Evolutionary conservation across 2,888 invertebrate genomes (phyloP).

Genomic region (Paralinhomoeus sp.): DNA sequence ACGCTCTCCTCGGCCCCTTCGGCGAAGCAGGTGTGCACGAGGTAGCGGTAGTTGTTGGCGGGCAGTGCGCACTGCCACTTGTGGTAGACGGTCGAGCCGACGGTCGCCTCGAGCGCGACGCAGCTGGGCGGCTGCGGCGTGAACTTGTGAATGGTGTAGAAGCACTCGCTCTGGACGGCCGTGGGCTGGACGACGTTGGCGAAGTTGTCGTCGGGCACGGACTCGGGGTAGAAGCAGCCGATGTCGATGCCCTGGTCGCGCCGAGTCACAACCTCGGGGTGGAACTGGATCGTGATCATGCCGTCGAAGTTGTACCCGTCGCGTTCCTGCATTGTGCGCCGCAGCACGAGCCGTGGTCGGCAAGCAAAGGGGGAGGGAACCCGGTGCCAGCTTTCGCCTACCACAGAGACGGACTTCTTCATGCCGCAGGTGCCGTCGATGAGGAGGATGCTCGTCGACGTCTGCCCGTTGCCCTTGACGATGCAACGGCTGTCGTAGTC

Average conservation of each 20-base stretch:
- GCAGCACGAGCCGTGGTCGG: too few relatives aligned
- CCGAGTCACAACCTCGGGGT: slow-evolving; percentile 19
- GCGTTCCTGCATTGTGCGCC: slow-evolving; percentile 9
- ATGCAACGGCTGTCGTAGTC: slow-evolving; percentile 15
- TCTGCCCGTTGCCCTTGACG: too few relatives aligned
- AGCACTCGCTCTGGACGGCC: slow-evolving; percentile 14
- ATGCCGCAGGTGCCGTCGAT: too few relatives aligned
- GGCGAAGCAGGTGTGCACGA: slow-evolving; percentile 20
- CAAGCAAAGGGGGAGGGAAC: too few relatives aligned
- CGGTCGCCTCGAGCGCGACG: slow-evolving; percentile 20
- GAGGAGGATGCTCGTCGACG: too few relatives aligned
- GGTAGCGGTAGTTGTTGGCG: slow-evolving; percentile 16
- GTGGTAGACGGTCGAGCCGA: slow-evolving; percentile 21
- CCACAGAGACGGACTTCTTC: too few relatives aligned
- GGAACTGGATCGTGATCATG: slow-evolving; percentile 20
- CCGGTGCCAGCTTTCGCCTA: too few relatives aligned
- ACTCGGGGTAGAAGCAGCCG: slow-evolving; percentile 14
- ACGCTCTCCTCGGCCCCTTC: slow-evolving; percentile 13
- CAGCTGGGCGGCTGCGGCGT: slow-evolving; percentile 16
- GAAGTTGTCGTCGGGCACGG: slow-evolving; percentile 12
- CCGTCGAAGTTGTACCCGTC: slow-evolving; percentile 18
- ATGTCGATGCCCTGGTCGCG: slow-evolving; percentile 17
- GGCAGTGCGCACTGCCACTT: slow-evolving; percentile 17
- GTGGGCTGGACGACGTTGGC: slow-evolving; percentile 3
- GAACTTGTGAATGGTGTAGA: slow-evolving; percentile 17